Evolutionary conservation across 2,113 vertebrate genomes (phyloP).

Genomic region (Otocyon megalotis): DNA sequence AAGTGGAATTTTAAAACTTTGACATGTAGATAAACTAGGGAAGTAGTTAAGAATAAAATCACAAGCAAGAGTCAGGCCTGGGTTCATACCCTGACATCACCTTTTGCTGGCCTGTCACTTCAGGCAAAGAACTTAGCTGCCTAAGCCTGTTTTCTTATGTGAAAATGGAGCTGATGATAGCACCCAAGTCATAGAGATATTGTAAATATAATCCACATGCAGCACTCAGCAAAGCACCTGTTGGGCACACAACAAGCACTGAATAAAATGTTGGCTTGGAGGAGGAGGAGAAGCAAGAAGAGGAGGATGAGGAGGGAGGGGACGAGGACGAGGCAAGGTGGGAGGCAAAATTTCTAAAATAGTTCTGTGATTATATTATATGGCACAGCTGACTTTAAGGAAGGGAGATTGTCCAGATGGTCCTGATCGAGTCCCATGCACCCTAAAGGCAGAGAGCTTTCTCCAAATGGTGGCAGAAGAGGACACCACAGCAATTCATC

Average conservation of each 20-base stretch:
- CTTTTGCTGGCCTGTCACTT: neutral
- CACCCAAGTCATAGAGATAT: neutral
- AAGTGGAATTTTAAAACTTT: neutral
- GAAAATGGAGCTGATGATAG: neutral
- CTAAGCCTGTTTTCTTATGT: neutral
- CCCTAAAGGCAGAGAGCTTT: neutral
- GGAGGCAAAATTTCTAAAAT: conserved; percentile 6
- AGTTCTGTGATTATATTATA: neutral
- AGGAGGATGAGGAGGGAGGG: neutral
- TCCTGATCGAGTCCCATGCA: neutral
- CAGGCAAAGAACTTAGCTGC: neutral
- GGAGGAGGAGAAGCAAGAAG: neutral
- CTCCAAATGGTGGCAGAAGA: neutral
- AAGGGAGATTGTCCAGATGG: neutral
- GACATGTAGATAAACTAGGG: neutral
- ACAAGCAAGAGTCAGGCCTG: neutral
- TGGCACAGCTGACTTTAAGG: neutral
- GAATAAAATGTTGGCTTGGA: neutral
- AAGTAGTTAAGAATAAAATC: neutral
- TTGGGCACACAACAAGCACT: neutral
- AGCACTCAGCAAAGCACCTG: neutral
- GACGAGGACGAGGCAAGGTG: neutral
- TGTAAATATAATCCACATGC: neutral
- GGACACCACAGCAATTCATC: neutral
- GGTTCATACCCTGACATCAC: neutral